phyloP scores from a whole-genome alignment of 2,113 vertebrate species.

The Trochalopteron elliotii region DNA sequence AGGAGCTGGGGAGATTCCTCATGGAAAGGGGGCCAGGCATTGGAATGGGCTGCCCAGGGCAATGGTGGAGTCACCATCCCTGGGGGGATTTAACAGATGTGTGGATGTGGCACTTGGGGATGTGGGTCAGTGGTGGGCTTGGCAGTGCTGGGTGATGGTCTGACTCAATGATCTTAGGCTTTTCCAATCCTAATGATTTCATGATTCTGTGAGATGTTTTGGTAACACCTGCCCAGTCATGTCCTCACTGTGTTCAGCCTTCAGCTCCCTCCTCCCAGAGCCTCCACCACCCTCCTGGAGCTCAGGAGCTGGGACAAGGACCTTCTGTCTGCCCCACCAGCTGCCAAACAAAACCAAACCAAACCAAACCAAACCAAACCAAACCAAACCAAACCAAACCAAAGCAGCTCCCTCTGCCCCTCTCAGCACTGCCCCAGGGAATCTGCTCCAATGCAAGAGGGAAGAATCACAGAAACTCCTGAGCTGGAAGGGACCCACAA shows the following conservation, averaged over 20 bases:
- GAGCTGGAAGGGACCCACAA: background rate
- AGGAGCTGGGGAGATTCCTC: background rate
- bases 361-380: background rate
- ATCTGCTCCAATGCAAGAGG: background rate
- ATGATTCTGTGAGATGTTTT: background rate
- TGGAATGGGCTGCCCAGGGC: background rate
- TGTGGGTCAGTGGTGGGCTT: background rate
- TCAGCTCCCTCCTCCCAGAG: background rate
- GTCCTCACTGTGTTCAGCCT: rapidly evolving
- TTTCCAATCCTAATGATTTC: background rate
- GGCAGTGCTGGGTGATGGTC: background rate
- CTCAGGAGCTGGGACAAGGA: background rate
- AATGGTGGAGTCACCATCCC: background rate
- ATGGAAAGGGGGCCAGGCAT: background rate
- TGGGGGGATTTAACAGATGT: background rate
- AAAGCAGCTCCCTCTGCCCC: background rate
- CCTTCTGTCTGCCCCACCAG: background rate
- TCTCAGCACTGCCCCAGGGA: background rate
- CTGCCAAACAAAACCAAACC: background rate
- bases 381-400: background rate
- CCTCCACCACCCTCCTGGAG: background rate
- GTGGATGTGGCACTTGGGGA: background rate
- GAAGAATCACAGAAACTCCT: background rate
- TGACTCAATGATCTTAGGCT: background rate
- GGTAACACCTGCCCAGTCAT: background rate